A percentile compares a stretch with the other conserved stretches of the same genome.
Conservation (phyloP, 2,888 invertebrate genomes). For the Nematopogon swammerdamellus region DNA sequence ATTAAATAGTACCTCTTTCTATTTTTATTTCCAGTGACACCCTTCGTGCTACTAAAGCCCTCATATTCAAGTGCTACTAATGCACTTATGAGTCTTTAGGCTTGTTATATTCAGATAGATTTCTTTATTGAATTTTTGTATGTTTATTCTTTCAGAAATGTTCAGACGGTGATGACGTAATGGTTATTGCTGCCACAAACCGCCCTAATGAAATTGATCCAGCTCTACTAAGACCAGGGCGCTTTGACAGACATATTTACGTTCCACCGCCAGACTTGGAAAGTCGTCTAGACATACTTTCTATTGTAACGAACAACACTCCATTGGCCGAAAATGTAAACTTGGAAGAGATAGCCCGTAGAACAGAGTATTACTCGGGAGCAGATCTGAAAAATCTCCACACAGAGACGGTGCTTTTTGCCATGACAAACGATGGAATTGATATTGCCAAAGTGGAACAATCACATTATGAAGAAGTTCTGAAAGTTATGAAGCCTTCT, state of each 20-base stretch:
- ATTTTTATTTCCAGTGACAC: too few relatives aligned
- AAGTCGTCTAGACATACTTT: constrained; percentile 45
- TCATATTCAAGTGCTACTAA: too few relatives aligned
- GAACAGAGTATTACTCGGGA: constrained; percentile 54
- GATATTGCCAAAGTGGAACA: constrained; percentile 21
- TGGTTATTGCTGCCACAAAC: constrained; percentile 65
- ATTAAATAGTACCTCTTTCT: too few relatives aligned
- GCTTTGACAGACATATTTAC: constrained; percentile 59
- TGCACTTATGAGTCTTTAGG: too few relatives aligned
- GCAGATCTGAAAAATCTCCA: constrained; percentile 61
- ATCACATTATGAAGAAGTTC: constrained; percentile 30
- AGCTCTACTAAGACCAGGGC: constrained; percentile 60
- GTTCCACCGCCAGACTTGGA: constrained; percentile 55
- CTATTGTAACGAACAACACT: constrained; percentile 34
- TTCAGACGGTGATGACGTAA: constrained; percentile 24
- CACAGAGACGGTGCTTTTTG: constrained; percentile 59
- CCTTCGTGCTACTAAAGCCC: too few relatives aligned
- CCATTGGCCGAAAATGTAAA: constrained; percentile 34
- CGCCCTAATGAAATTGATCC: constrained; percentile 61
- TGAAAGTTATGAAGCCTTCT: constrained; percentile 32
- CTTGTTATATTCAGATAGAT: not conserved
- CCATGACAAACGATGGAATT: constrained; percentile 48
- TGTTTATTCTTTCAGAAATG: constrained; percentile 1
- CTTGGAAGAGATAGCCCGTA: constrained; percentile 31
- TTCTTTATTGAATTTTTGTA: constrained; percentile 5